A percentile compares a stretch with the other conserved stretches of the same genome.
Evolutionary conservation across 2,888 invertebrate genomes (phyloP).

Genomic region (Lysandra bellargus): DNA sequence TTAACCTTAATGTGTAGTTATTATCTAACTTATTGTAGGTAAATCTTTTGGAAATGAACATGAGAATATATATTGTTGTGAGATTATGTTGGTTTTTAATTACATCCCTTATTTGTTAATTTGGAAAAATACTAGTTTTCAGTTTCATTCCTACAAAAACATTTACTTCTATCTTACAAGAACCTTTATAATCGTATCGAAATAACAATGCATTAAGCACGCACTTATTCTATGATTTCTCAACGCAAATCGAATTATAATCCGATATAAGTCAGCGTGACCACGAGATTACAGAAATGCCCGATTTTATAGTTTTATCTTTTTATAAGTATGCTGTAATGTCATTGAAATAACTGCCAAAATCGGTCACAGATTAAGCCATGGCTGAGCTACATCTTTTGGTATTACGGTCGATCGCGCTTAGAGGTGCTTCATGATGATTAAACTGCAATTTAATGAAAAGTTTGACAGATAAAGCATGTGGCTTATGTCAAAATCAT

Average conservation of each 20-base stretch:
- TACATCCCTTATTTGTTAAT: too few species aligned
- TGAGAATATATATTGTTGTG: too few species aligned
- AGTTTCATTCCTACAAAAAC: neutral
- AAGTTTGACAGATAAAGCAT: too few species aligned
- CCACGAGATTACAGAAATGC: neutral
- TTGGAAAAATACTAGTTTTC: too few species aligned
- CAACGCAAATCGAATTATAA: conserved; percentile 25
- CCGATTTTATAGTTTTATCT: neutral
- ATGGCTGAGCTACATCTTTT: neutral
- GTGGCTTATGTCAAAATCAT: too few species aligned
- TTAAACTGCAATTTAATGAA: too few species aligned
- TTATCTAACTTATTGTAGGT: too few species aligned
- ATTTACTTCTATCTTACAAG: neutral
- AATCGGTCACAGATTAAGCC: neutral
- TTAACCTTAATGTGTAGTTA: too few species aligned
- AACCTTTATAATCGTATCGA: neutral
- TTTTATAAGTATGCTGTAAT: conserved; percentile 10
- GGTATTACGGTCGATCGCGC: neutral
- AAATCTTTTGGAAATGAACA: too few species aligned
- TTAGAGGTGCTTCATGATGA: too few species aligned
- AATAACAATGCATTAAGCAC: conserved; percentile 1
- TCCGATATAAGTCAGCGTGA: conserved; percentile 11
- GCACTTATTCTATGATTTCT: conserved; percentile 12
- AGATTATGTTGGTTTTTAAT: too few species aligned
- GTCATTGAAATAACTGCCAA: conserved; percentile 4